These are phyloP conservation scores for Connochaetes taurinus DNA, from an alignment of 2,113 vertebrate species.

Conservation along the genomic window DNA sequence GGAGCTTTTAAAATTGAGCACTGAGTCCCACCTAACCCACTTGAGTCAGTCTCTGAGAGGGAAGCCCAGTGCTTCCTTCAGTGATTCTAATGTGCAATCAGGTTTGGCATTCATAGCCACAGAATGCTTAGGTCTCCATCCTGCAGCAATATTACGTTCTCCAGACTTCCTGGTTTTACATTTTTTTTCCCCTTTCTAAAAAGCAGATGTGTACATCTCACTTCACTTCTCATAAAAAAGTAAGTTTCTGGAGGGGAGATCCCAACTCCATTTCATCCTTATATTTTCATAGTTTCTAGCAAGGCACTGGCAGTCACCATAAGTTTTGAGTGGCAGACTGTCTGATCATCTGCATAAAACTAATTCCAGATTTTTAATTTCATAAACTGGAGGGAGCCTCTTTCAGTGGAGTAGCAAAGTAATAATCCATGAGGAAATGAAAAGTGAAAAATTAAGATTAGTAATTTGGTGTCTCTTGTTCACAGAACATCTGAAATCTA, in stretches of 20 bases:
- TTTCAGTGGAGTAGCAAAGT: background rate
- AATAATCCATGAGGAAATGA: background rate
- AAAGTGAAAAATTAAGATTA: background rate
- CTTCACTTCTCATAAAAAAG: background rate
- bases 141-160: background rate
- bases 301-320: background rate
- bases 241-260: background rate
- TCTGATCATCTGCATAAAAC: background rate
- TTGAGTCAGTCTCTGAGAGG: background rate
- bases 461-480: background rate
- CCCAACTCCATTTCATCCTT: background rate
- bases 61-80: background rate
- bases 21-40: background rate
- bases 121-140: background rate
- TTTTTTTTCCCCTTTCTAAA: background rate
- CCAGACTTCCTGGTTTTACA: background rate
- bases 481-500: background rate
- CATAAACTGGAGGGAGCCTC: background rate
- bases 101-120: background rate
- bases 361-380: background rate
- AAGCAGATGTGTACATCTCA: background rate
- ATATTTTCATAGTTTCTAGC: background rate
- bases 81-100: background rate
- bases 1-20: background rate
- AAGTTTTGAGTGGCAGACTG: background rate